phyloP scores from a whole-genome alignment of 2,113 vertebrate genomes.

The Phodopus roborovskii region DNA sequence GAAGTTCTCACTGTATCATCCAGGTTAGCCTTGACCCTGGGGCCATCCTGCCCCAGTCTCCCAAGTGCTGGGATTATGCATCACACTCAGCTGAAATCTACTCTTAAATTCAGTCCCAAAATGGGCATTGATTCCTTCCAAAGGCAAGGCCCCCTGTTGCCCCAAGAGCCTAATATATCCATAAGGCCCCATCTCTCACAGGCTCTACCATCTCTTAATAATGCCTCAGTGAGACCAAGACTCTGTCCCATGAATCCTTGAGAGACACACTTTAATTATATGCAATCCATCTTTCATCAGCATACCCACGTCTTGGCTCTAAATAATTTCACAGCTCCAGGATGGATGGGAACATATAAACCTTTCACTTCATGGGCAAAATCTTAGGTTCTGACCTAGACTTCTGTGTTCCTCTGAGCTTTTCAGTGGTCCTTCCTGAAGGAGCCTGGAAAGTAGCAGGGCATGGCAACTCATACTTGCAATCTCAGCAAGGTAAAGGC shows the following conservation, averaged over 20 bases:
- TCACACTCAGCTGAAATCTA: too few relatives aligned
- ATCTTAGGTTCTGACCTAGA: not conserved
- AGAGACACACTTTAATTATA: not conserved
- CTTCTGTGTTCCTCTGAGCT: too few relatives aligned
- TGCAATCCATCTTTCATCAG: not conserved
- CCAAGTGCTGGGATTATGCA: not conserved
- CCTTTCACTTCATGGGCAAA: not conserved
- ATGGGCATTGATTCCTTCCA: not conserved
- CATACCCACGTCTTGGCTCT: not conserved
- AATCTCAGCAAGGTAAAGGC: not conserved
- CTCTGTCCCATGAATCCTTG: not conserved
- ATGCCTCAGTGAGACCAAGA: not conserved
- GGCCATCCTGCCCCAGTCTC: not conserved
- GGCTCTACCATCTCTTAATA: not conserved
- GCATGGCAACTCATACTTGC: too few relatives aligned
- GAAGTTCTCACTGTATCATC: not conserved
- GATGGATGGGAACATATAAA: too few relatives aligned
- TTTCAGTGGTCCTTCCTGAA: not conserved
- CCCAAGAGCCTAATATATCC: not conserved
- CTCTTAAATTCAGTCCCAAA: not conserved
- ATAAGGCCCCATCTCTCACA: too few relatives aligned
- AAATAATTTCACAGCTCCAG: not conserved
- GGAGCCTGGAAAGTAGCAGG: not conserved
- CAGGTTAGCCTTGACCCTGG: not conserved
- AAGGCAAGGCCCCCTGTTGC: not conserved